These are phyloP conservation scores for Actenoides lindsayi DNA, from an alignment of 2,113 vertebrate genomes.

Conservation along the genomic window DNA sequence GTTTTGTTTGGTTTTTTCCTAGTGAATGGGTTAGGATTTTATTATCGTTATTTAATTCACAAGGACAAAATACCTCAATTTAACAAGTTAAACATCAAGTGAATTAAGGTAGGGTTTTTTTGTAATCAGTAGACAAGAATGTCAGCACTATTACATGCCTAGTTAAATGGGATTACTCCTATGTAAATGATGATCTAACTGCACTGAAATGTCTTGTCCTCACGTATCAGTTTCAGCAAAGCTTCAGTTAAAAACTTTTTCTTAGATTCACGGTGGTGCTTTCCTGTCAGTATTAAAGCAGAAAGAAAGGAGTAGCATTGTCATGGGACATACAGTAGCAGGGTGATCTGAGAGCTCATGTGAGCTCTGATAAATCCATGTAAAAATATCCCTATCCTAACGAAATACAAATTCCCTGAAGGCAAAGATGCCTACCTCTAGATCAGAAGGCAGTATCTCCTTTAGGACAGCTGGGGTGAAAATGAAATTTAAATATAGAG, in stretches of 20 bases:
- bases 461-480: neutral
- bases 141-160: neutral
- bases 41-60: neutral
- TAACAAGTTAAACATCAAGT: neutral
- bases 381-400: neutral
- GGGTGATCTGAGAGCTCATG: neutral
- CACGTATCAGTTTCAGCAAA: neutral
- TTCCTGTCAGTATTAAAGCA: neutral
- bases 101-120: neutral
- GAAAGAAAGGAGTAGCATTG: neutral
- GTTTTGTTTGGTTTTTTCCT: neutral
- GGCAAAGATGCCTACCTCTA: neutral
- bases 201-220: neutral
- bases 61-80: neutral
- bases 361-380: neutral
- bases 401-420: neutral
- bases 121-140: neutral
- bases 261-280: neutral
- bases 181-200: neutral
- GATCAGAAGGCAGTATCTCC: neutral
- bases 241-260: neutral
- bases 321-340: neutral
- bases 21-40: neutral
- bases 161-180: neutral
- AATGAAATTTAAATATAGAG: neutral